Evolutionary conservation across 2,113 vertebrate genomes (phyloP).

Genomic region (Microcebus tavaratra): DNA sequence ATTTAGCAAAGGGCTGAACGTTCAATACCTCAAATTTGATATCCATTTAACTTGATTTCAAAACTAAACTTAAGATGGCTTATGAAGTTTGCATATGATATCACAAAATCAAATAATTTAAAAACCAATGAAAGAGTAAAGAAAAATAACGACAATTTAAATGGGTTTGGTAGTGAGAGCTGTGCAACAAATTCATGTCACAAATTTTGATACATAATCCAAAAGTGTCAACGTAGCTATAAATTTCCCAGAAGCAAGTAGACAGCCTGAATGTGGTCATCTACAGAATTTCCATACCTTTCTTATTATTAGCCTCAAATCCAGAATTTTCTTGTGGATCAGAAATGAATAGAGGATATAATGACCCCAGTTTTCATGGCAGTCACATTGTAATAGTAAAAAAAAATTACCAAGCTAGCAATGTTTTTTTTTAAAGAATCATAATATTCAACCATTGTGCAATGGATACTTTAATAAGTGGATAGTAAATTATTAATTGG

Average conservation of each 20-base stretch:
- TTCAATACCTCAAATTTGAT: background rate
- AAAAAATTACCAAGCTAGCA: background rate
- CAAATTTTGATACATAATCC: background rate
- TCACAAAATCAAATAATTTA: slow-evolving; percentile 10
- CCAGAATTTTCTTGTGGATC: background rate
- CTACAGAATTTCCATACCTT: background rate
- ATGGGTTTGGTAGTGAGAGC: background rate
- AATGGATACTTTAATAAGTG: background rate
- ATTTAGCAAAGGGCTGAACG: background rate
- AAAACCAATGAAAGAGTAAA: background rate
- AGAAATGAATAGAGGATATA: background rate
- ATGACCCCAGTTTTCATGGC: background rate
- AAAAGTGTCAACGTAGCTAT: background rate
- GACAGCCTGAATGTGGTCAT: background rate
- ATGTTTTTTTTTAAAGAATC: background rate
- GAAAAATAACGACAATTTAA: background rate
- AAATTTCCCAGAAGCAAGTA: background rate
- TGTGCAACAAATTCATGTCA: background rate
- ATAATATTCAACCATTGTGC: background rate
- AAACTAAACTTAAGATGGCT: background rate
- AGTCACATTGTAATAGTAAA: background rate
- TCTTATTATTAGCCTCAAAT: background rate
- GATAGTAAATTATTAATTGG: background rate
- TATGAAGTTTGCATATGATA: background rate
- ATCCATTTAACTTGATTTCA: slow-evolving; percentile 15